Conservation (phyloP, 1,140 invertebrate genomes). For the Philotrypesis tridentata region DNA sequence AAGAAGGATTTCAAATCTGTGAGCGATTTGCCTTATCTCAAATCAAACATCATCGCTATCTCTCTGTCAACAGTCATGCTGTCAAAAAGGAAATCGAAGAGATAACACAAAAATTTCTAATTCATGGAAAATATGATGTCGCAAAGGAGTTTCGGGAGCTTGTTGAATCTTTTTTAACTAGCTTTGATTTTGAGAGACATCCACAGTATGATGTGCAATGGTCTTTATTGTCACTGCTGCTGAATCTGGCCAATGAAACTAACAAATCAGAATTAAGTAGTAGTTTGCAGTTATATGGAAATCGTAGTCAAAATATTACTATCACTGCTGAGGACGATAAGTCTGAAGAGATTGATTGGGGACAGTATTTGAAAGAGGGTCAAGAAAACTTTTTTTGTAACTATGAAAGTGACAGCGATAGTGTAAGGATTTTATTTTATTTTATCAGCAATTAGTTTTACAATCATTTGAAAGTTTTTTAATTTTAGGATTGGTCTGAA, state of each 20-base stretch:
- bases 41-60: constrained; percentile 70
- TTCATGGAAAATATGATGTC: constrained; percentile 71
- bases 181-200: constrained; percentile 70
- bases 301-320: constrained; percentile 48
- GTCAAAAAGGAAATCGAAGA: constrained; percentile 67
- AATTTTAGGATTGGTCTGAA: constrained; percentile 62
- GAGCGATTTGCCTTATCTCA: constrained; percentile 70
- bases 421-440: constrained; percentile 56
- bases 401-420: constrained; percentile 65
- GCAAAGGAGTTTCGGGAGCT: constrained; percentile 66
- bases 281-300: constrained; percentile 49
- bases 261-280: constrained; percentile 59
- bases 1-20: constrained; percentile 69
- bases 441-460: not conserved
- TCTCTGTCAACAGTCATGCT: constrained; percentile 67
- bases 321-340: constrained; percentile 54
- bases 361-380: constrained; percentile 68
- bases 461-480: not conserved
- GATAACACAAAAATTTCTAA: constrained; percentile 67
- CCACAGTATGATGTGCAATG: constrained; percentile 72
- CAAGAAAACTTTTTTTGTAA: constrained; percentile 65
- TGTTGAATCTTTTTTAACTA: constrained; percentile 64
- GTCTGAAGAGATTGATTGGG: constrained; percentile 70
- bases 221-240: constrained; percentile 65
- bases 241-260: constrained; percentile 67